Conservation (phyloP, 2,113 vertebrate species). For the Brienomyrus brachyistius region DNA sequence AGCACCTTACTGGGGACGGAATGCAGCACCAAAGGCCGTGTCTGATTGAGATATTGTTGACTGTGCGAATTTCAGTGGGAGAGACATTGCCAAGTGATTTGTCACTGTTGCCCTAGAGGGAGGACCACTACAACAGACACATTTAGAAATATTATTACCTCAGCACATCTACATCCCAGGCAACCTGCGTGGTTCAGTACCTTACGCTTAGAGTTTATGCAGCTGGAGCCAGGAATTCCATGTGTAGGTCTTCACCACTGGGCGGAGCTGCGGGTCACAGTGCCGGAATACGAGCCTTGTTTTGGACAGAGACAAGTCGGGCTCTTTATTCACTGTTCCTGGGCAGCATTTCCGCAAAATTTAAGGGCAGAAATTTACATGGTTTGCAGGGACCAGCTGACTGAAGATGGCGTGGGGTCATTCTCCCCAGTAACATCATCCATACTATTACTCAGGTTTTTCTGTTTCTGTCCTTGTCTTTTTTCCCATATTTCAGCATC, state of each 20-base stretch:
- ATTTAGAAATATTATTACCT: neutral
- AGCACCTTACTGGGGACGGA: neutral
- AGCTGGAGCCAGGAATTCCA: neutral
- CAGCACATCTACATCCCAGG: neutral
- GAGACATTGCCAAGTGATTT: neutral
- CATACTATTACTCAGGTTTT: neutral
- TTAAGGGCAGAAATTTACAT: neutral
- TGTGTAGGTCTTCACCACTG: neutral
- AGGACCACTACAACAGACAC: neutral
- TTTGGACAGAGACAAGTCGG: neutral
- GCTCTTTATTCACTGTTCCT: neutral
- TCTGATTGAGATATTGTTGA: constrained; percentile 3
- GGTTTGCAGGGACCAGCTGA: neutral
- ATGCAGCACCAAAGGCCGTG: neutral
- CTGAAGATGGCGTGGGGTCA: neutral
- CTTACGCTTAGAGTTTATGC: neutral
- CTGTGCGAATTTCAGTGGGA: neutral
- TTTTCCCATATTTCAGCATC: neutral
- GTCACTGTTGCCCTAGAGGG: neutral
- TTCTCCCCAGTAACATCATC: neutral
- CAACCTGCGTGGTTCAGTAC: neutral
- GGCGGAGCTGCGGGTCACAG: neutral
- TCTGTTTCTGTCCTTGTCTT: neutral
- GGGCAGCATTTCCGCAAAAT: neutral
- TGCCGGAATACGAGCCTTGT: neutral